Evolutionary conservation across 92 coral and sea anemone species (phyloP), one percentile per base, ranked within the genome.

Genomic region (Micromussa lordhowensis): DNA sequence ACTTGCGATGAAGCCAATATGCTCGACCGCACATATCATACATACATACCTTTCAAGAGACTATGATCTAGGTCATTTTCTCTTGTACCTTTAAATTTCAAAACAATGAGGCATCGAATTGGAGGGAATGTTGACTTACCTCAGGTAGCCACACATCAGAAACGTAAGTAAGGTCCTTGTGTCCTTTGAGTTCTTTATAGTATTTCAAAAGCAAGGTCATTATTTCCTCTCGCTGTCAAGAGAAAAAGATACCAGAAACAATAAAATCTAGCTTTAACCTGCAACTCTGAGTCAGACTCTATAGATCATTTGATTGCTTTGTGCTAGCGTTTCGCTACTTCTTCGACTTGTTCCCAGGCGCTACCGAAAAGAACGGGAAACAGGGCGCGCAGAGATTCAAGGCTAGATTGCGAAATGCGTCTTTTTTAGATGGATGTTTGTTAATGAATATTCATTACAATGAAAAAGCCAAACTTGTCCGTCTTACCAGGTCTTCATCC

Each of bases 81-180:
- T n/a, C n/a, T n/a, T n/a, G n/a, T n/a, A n/a, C n/a, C 61, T 16
- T 55, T 55, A 55, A 15, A 55, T 16, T 55, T 19, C 61, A 15
- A 15, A 55, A 55, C 0, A 1, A 55, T 55, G 61, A 16, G 4
- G 15, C 16, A 55, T 8, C 12, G 9, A 0, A 9, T 44, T 55
- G 61, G 31, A 32, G 0, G 17, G 3, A 35, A 19, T 17, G 26
- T 3, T 1, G 10, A 3, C 90, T 44, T 57, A 97, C 99, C 93
- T 97, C 99, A 2, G 99, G 99, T 13, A 97, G 76, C 99, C 98
- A 95, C 18, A 97, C 99, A 44, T 94, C 99, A 1, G 81, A 87
- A 22, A 97, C 82, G 75, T 95, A 97, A 0, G 94, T 38, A 36
- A 87, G 66, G 38, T 85, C 94, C 6, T 49, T 26, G 51, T 82